A percentile compares a stretch with the other conserved stretches of the same genome.
phyloP scores from a whole-genome alignment of 2,888 invertebrate genomes.

The Drosophila merina region DNA sequence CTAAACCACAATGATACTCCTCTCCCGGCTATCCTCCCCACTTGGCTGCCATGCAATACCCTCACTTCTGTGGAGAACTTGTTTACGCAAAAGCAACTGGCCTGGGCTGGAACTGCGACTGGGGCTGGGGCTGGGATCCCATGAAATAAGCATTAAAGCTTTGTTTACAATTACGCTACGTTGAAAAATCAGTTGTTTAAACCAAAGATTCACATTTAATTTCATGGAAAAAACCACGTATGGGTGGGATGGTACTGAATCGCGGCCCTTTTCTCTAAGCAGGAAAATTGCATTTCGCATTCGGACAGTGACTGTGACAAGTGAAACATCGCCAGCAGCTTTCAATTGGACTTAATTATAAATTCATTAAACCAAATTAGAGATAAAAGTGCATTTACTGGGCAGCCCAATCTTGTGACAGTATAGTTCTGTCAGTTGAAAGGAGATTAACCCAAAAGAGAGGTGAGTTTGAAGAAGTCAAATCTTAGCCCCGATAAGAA shows the following conservation, averaged over 20 bases:
- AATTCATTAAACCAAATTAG: neutral
- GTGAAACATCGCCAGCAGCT: neutral
- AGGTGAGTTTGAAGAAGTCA: neutral
- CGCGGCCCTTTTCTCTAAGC: neutral
- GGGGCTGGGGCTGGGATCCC: neutral
- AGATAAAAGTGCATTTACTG: no score
- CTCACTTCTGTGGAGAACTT: constrained; percentile 18
- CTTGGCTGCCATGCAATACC: constrained; percentile 17
- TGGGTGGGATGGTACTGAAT: neutral
- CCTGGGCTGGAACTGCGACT: neutral
- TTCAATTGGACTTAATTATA: neutral
- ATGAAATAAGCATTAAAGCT: neutral
- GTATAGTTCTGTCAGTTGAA: no score
- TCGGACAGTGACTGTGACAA: neutral
- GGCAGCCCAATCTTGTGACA: no score
- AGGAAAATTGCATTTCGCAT: neutral
- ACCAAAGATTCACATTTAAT: neutral
- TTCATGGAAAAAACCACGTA: neutral
- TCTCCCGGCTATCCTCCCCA: constrained; percentile 5
- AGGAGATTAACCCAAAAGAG: neutral
- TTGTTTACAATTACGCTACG: constrained; percentile 16
- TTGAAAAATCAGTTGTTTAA: neutral
- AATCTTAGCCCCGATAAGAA: no score
- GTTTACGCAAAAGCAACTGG: constrained; percentile 3
- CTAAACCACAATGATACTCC: constrained; percentile 1